Evolutionary conservation across 2,888 invertebrate species (phyloP).

Genomic region (Megalurothrips usitatus): DNA sequence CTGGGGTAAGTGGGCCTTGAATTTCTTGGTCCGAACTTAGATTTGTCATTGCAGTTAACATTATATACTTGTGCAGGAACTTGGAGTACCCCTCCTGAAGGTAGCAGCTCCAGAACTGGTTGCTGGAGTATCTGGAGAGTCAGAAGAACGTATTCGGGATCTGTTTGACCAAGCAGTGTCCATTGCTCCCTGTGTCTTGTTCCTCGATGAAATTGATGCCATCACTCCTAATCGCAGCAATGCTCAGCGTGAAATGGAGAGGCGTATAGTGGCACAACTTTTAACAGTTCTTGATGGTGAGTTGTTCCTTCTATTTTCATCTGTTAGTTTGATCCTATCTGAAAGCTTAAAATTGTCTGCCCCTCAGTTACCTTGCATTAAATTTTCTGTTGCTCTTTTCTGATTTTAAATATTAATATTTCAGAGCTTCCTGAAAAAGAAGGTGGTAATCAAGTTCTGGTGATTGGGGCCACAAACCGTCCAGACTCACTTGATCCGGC

Average conservation of each 20-base stretch:
- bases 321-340: background rate
- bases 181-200: conserved; percentile 75
- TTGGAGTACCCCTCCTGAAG: conserved; percentile 77
- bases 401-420: conserved; percentile 31
- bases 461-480: conserved; percentile 94
- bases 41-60: conserved; percentile 23
- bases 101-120: conserved; percentile 89
- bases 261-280: conserved; percentile 89
- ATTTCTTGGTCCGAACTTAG: conserved; percentile 15
- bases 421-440: conserved; percentile 52
- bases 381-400: conserved; percentile 26
- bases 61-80: conserved; percentile 54
- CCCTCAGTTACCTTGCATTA: background rate
- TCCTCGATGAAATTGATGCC: conserved; percentile 97
- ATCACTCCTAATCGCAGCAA: conserved; percentile 85
- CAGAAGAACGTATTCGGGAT: conserved; percentile 87
- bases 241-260: conserved; percentile 93
- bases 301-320: conserved; percentile 33
- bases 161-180: conserved; percentile 78
- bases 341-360: background rate
- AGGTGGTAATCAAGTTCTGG: conserved; percentile 62
- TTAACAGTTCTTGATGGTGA: conserved; percentile 81
- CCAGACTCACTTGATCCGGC: conserved; percentile 91
- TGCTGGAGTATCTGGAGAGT: conserved; percentile 92
- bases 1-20: conserved; percentile 56